Evolutionary conservation across 64 coral and sea anemone species (phyloP).

Genomic region (Trachythela sp.): DNA sequence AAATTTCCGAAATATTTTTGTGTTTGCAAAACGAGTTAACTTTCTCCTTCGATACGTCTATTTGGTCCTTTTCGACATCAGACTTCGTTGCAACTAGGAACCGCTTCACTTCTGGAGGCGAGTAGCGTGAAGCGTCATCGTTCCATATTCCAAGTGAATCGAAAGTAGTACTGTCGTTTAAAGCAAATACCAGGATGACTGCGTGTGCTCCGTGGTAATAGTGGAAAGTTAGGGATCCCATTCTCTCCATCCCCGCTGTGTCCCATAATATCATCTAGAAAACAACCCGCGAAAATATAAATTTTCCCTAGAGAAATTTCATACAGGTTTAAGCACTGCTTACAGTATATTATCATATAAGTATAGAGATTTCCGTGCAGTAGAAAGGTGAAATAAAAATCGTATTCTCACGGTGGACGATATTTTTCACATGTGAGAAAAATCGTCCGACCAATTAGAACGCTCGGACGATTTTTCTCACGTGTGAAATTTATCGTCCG

Average conservation of each 20-base stretch:
- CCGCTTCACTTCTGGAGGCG: slow-evolving; percentile 45
- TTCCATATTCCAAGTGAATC: slow-evolving; percentile 58
- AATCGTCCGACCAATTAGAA: no score
- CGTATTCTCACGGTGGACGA: no score
- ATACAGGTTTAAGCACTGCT: no score
- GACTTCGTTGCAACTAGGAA: slow-evolving; percentile 89
- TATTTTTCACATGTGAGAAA: no score
- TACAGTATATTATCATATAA: no score
- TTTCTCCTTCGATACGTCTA: slow-evolving; percentile 52
- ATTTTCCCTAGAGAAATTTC: no score
- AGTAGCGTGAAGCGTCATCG: slow-evolving; percentile 61
- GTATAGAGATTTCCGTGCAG: no score
- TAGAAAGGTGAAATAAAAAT: no score
- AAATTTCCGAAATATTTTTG: slow-evolving; percentile 34
- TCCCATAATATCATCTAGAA: slow-evolving; percentile 89
- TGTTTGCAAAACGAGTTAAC: slow-evolving; percentile 49
- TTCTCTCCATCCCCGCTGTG: slow-evolving; percentile 86
- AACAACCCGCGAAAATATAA: neutral
- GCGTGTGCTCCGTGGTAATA: slow-evolving; percentile 77
- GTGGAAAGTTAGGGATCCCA: slow-evolving; percentile 71
- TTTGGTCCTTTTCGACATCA: slow-evolving; percentile 66
- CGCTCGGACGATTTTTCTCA: no score
- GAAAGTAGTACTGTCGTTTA: slow-evolving; percentile 69
- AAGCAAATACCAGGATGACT: slow-evolving; percentile 60
- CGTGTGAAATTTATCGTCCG: no score